Percentiles rank a stretch among this genome's conserved stretches.
phyloP scores from a whole-genome alignment of 1,140 invertebrate genomes.

The Octopus bimaculoides region DNA sequence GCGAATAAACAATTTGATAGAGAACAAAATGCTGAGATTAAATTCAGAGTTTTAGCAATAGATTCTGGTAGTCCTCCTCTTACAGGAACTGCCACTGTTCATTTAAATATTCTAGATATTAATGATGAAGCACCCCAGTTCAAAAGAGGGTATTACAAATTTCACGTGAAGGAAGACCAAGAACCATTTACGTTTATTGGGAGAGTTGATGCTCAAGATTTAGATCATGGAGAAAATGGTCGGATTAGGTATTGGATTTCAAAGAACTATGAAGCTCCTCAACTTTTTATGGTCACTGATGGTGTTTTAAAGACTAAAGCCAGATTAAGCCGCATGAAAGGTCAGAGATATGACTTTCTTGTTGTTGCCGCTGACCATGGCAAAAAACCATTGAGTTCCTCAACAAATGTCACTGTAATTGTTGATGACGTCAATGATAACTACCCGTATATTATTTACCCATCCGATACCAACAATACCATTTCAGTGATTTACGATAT shows the following conservation, averaged over 20 bases:
- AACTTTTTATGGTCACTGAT: slow-evolving; percentile 64
- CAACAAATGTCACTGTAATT: slow-evolving; percentile 31
- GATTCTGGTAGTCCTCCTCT: slow-evolving; percentile 65
- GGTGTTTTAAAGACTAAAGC: slow-evolving; percentile 65
- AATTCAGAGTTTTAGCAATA: slow-evolving; percentile 33
- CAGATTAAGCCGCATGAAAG: slow-evolving; percentile 78
- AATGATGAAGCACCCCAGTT: slow-evolving; percentile 50
- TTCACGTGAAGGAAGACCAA: slow-evolving; percentile 69
- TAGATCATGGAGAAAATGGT: slow-evolving; percentile 82
- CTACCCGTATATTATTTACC: slow-evolving; percentile 65
- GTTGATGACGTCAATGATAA: slow-evolving; percentile 86
- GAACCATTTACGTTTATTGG: slow-evolving; percentile 71
- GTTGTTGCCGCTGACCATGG: slow-evolving; percentile 73
- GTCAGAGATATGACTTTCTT: slow-evolving; percentile 72
- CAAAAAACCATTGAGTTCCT: slow-evolving; percentile 62
- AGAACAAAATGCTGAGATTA: slow-evolving; percentile 24
- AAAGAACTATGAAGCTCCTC: slow-evolving; percentile 64
- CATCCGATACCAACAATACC: slow-evolving; percentile 35
- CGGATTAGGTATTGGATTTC: slow-evolving; percentile 78
- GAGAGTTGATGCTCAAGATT: slow-evolving; percentile 81
- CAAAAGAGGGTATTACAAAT: slow-evolving; percentile 29
- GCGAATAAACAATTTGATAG: slow-evolving; percentile 34
- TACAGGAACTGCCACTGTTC: slow-evolving; percentile 37
- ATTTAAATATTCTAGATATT: slow-evolving; percentile 69
- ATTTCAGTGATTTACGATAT: slow-evolving; percentile 30